A percentile compares a stretch with the other conserved stretches of the same genome.
phyloP scores from a whole-genome alignment of 1,140 invertebrate genomes.

The Drosophila simulans region DNA sequence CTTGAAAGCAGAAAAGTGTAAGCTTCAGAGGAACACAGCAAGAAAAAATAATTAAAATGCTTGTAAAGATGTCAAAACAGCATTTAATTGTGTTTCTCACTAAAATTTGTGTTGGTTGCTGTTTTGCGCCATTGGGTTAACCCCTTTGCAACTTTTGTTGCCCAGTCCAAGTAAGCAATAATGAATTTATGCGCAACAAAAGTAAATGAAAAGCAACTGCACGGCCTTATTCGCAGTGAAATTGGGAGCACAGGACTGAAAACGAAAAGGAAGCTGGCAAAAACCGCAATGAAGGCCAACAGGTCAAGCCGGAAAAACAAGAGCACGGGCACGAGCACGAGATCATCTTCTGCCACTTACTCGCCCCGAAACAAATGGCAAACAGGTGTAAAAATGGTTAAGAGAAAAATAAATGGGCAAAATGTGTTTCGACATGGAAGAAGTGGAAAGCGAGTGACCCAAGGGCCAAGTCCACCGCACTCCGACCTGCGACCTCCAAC shows the following conservation, averaged over 20 bases:
- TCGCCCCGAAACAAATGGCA: conserved; percentile 26
- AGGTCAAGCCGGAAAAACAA: conserved; percentile 15
- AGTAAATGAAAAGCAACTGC: conserved; percentile 18
- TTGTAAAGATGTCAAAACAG: no score
- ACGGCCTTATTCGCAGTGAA: conserved; percentile 27
- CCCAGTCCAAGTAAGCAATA: conserved; percentile 27
- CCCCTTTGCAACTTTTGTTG: conserved; percentile 17
- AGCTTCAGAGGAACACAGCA: no score
- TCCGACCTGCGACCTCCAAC: conserved; percentile 1
- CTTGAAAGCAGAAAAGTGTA: no score
- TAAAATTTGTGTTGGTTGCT: not conserved
- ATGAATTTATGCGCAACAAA: conserved; percentile 29
- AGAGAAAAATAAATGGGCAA: conserved; percentile 42
- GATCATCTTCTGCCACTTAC: conserved; percentile 47
- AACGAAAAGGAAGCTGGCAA: conserved; percentile 1
- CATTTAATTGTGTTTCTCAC: not conserved
- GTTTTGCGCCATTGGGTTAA: not conserved
- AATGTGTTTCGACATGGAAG: conserved; percentile 8
- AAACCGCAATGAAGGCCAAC: conserved; percentile 33
- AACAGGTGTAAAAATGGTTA: conserved; percentile 55
- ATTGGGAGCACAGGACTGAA: conserved; percentile 33
- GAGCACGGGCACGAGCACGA: not conserved
- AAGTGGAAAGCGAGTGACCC: not conserved
- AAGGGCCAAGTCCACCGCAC: not conserved
- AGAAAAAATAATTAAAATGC: no score